Evolutionary conservation across 2,888 invertebrate genomes (phyloP), one percentile per base, ranked within the genome.

Genomic region (Dermolepida albohirtum): DNA sequence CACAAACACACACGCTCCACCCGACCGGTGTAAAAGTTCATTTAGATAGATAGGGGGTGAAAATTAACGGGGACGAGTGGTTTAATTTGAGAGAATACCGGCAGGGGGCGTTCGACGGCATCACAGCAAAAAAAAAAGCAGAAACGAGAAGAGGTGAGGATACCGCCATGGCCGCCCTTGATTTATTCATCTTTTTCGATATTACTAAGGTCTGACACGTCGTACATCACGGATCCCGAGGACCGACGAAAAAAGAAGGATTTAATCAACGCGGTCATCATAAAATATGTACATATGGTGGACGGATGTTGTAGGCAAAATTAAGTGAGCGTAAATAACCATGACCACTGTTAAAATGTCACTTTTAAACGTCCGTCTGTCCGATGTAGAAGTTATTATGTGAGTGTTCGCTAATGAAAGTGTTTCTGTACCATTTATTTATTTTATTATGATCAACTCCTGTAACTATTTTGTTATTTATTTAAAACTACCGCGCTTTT

Each of bases 181-280:
- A 54, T 54, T 54, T 54, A 54, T 54, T 54, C 54, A 54, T 54
- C 54, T 40, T 54, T 54, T 40, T 54, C 54, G 54, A 54, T 54
- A 54, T 54, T 54, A 54, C 40, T 54, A 54, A 54, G 54, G 54
- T 54, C 54, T 40, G 54, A 54, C 54, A 40, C 54, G 54, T 54
- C 54, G 40, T 54, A 54, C 40, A 54, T 54, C 54, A 54, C 54
- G 40, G 16, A 14, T 39, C 8, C 40, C 8, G 14, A 39, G 54
- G 16, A 14, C 39, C 5, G 10, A 7, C 16, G 16, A 40, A 54
- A 54, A 54, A 54, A 54, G 29, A 11, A 16, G 40, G 54, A 40
- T 54, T 54, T 54, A 54, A 54, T 54, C 54, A 54, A 40, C 54
- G 54, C 54, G 54, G 54, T 54, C 54, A 54, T 54, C 54, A 40